These are phyloP conservation scores for Pegoplata infirma DNA, from an alignment of 2,888 invertebrate genomes.

Conservation along the genomic window DNA sequence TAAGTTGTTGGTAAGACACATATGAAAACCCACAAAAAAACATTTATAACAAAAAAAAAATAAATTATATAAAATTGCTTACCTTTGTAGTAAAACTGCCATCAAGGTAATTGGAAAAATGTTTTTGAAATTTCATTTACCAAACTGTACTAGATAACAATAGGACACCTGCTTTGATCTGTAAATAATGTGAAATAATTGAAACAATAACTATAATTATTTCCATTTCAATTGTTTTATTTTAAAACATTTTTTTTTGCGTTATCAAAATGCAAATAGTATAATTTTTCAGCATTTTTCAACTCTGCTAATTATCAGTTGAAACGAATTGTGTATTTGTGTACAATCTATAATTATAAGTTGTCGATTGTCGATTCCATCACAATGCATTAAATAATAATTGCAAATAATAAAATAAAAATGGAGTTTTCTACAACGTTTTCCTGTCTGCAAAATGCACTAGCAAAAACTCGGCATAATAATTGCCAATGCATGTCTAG, in stretches of 20 bases:
- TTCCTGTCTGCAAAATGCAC: slow-evolving; percentile 12
- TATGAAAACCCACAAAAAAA: slow-evolving; percentile 8
- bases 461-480: background rate
- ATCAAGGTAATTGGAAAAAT: slow-evolving; percentile 64
- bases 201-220: background rate
- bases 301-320: slow-evolving; percentile 40
- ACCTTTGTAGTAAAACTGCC: slow-evolving; percentile 63
- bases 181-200: slow-evolving; percentile 3
- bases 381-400: slow-evolving; percentile 59
- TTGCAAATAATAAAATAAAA: slow-evolving; percentile 32
- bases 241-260: slow-evolving; percentile 22
- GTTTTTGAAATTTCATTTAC: background rate
- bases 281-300: slow-evolving; percentile 37
- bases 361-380: slow-evolving; percentile 58
- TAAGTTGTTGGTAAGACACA: slow-evolving; percentile 23
- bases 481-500: slow-evolving; percentile 61
- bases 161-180: background rate
- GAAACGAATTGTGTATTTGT: background rate
- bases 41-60: too few relatives aligned
- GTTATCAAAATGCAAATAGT: slow-evolving; percentile 53
- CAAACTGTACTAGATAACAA: background rate
- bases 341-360: slow-evolving; percentile 56
- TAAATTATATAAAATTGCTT: slow-evolving; percentile 45
- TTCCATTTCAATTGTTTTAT: background rate
- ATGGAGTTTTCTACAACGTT: slow-evolving; percentile 32